A percentile compares a stretch with the other conserved stretches of the same genome.
phyloP scores from a whole-genome alignment of 1,140 invertebrate genomes.

The Tenebrio molitor region DNA sequence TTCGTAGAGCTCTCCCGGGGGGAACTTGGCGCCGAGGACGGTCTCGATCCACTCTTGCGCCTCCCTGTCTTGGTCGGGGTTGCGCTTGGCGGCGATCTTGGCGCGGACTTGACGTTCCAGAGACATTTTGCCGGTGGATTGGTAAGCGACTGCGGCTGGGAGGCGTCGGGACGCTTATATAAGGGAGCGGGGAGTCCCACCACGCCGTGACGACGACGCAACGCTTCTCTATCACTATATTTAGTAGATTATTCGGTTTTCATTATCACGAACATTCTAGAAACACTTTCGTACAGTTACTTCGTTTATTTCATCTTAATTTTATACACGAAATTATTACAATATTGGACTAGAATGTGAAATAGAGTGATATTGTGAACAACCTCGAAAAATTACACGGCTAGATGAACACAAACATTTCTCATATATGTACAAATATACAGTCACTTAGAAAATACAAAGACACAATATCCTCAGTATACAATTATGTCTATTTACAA shows the following conservation, averaged over 20 bases:
- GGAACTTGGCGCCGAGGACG: slow-evolving; percentile 88
- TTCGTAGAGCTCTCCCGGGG: slow-evolving; percentile 80
- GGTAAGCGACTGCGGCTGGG: slow-evolving; percentile 52
- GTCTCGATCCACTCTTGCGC: slow-evolving; percentile 93
- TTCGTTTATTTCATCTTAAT: slow-evolving; percentile 49
- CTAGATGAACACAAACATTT: slow-evolving; percentile 44
- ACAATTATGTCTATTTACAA: slow-evolving; percentile 39
- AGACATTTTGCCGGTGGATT: slow-evolving; percentile 73
- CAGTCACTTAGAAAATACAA: slow-evolving; percentile 44
- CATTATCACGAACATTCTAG: slow-evolving; percentile 46
- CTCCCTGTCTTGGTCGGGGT: slow-evolving; percentile 89
- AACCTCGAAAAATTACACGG: slow-evolving; percentile 45
- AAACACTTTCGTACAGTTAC: slow-evolving; percentile 38
- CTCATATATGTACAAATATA: slow-evolving; percentile 43
- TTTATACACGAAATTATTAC: slow-evolving; percentile 46
- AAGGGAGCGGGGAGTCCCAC: slow-evolving; percentile 48
- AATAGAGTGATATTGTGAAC: slow-evolving; percentile 43
- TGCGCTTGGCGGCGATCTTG: slow-evolving; percentile 90
- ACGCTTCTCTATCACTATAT: slow-evolving; percentile 56
- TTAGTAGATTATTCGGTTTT: slow-evolving; percentile 62
- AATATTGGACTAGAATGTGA: slow-evolving; percentile 44
- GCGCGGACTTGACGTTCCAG: slow-evolving; percentile 84
- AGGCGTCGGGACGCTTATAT: slow-evolving; percentile 60
- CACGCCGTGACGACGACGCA: slow-evolving; percentile 23
- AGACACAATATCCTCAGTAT: slow-evolving; percentile 41